Base-by-base conservation (phyloP, 2,797 vertebrate genomes). In the Aphelocoma californica region DNA sequence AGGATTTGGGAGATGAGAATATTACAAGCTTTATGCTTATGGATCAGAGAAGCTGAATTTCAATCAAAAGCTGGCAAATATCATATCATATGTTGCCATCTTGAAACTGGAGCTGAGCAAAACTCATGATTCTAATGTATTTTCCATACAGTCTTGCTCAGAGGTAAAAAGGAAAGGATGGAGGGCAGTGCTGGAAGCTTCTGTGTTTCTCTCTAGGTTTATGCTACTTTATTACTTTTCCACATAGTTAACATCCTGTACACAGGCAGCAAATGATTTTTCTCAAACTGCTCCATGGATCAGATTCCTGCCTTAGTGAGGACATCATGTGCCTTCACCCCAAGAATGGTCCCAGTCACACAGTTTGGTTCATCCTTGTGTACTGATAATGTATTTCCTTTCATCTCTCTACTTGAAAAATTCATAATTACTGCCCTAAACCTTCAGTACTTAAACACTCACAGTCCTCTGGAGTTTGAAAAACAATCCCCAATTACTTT, bases 401-500 rank as follows among this genome's bases (percentile, higher is more conserved):
- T 97, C 92, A 96, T 96, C 93, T 92, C 89, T 86, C 61, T 70
- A n/a, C 75, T 86, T 82, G 88, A 92, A 95, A 93, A 94, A 96
- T 88, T 77, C 77, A 71, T 92, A 81, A 92, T 96, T 90, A 88
- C 79, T 92, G 91, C 81, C 84, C 67, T 62, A 89, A 96, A 73
- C 72, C 71, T 77, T 82, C 29, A 71, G 60, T 72, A 44, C 48
- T 93, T 89, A 91, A 48, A 34, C 82, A 73, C 47, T 29, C 38
- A 42, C 25, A 34, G 45, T 57, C 81, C 90, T 96, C 89, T 75
- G 73, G 93, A 94, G 91, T 75, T 66, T 86, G 70, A 58, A 94
- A 97, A 95, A 95, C 93, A 96, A 95, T 88, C 91, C 4, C 8
- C 83, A 94, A 88, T 96, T 93, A 86, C 94, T 97, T 97, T 96